These are phyloP conservation scores for Lochmaea capreae DNA, from an alignment of 2,888 invertebrate species.

Conservation along the genomic window DNA sequence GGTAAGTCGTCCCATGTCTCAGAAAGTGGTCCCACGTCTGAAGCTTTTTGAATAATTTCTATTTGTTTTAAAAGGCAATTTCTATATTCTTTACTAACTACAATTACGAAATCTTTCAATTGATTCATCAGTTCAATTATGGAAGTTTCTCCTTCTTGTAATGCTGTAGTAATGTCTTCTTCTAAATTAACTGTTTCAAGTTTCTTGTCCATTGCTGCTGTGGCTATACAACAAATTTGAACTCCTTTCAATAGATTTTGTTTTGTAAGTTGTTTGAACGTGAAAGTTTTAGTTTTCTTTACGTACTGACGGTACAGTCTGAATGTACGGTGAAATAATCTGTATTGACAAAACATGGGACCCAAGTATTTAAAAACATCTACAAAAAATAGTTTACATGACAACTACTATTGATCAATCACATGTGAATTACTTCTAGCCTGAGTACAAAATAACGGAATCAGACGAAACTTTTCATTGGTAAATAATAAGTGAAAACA, in stretches of 20 bases:
- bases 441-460: neutral
- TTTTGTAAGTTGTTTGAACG: neutral
- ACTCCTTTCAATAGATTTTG: constrained; percentile 14
- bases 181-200: constrained; percentile 33
- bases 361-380: constrained; percentile 21
- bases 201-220: constrained; percentile 16
- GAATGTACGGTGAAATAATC: constrained; percentile 9
- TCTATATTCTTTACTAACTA: constrained; percentile 60
- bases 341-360: constrained; percentile 27
- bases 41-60: constrained; percentile 56
- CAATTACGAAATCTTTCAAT: constrained; percentile 56
- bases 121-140: constrained; percentile 58
- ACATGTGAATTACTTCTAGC: neutral
- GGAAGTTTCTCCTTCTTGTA: constrained; percentile 57
- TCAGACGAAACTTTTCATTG: neutral
- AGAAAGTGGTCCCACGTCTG: constrained; percentile 54
- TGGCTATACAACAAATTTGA: constrained; percentile 28
- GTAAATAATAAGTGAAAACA: neutral
- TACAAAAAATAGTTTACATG: constrained; percentile 28
- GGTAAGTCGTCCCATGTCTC: constrained; percentile 60
- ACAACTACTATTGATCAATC: constrained; percentile 18
- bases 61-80: constrained; percentile 61
- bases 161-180: constrained; percentile 50
- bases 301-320: constrained; percentile 11
- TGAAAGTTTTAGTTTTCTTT: neutral